Evolutionary conservation across 2,888 invertebrate species (phyloP).

Genomic region (Autographa gamma): DNA sequence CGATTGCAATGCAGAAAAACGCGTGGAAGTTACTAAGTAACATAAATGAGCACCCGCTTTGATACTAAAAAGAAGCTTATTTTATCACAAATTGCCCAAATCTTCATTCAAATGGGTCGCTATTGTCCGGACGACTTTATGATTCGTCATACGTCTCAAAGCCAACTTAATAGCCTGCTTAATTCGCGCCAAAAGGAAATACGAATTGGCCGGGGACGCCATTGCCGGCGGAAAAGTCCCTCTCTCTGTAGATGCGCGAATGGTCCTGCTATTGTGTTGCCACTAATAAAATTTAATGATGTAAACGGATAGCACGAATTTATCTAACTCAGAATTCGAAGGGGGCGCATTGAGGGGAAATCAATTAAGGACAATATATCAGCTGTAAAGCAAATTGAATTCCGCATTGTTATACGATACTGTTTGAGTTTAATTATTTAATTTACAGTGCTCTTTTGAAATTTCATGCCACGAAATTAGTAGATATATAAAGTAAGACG

Average conservation of each 20-base stretch:
- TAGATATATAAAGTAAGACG: not conserved
- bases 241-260: slow-evolving; percentile 75
- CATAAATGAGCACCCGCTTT: slow-evolving; percentile 48
- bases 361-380: slow-evolving; percentile 83
- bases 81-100: slow-evolving; percentile 71
- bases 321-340: slow-evolving; percentile 80
- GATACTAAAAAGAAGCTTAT: slow-evolving; percentile 65
- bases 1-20: slow-evolving; percentile 53
- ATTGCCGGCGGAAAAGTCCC: slow-evolving; percentile 81
- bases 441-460: slow-evolving; percentile 34
- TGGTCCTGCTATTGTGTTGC: slow-evolving; percentile 80
- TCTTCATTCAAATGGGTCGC: slow-evolving; percentile 73
- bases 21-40: slow-evolving; percentile 54
- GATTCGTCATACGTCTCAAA: slow-evolving; percentile 87
- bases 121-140: slow-evolving; percentile 78
- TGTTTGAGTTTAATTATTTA: slow-evolving; percentile 64
- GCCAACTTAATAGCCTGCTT: slow-evolving; percentile 86
- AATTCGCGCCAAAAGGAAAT: slow-evolving; percentile 87
- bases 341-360: slow-evolving; percentile 82
- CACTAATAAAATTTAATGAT: slow-evolving; percentile 89
- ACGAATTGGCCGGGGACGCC: slow-evolving; percentile 80
- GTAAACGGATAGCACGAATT: slow-evolving; percentile 88
- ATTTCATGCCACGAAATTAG: slow-evolving; percentile 28
- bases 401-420: slow-evolving; percentile 73
- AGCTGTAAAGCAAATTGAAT: slow-evolving; percentile 77